phyloP scores from a whole-genome alignment of 2,888 invertebrate genomes.

The Endomychus coccineus region DNA sequence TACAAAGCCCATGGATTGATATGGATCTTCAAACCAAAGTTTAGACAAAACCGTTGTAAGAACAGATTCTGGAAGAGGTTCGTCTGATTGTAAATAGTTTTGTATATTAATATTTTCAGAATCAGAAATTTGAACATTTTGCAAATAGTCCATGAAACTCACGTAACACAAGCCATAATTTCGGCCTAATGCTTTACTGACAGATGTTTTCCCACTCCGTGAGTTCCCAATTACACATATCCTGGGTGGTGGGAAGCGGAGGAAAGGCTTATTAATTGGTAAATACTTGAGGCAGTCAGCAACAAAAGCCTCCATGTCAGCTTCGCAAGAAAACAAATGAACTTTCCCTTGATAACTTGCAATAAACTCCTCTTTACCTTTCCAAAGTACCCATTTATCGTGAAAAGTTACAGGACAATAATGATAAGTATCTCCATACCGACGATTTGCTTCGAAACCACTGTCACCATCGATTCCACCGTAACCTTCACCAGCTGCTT shows the following conservation, averaged over 20 bases:
- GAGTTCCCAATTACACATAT: slow-evolving; percentile 52
- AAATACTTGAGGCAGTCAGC: slow-evolving; percentile 47
- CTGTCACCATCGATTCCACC: slow-evolving; percentile 22
- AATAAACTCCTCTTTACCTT: slow-evolving; percentile 52
- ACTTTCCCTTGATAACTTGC: slow-evolving; percentile 49
- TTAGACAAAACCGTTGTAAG: slow-evolving; percentile 43
- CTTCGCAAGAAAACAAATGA: slow-evolving; percentile 49
- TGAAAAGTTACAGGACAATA: slow-evolving; percentile 58
- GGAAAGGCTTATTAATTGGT: slow-evolving; percentile 42
- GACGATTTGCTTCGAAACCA: slow-evolving; percentile 31
- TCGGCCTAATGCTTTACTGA: slow-evolving; percentile 47
- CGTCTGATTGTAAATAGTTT: slow-evolving; percentile 48
- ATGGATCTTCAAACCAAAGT: slow-evolving; percentile 51
- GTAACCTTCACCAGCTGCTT: slow-evolving; percentile 39
- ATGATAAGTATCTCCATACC: slow-evolving; percentile 51
- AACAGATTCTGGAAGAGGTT: slow-evolving; percentile 44
- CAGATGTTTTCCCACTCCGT: slow-evolving; percentile 49
- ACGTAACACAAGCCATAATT: slow-evolving; percentile 51
- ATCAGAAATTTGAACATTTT: slow-evolving; percentile 12
- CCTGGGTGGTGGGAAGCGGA: slow-evolving; percentile 46
- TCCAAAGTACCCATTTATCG: slow-evolving; percentile 50
- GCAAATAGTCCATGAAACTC: slow-evolving; percentile 41
- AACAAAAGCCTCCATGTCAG: slow-evolving; percentile 47
- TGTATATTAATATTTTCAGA: slow-evolving; percentile 19
- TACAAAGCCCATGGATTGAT: slow-evolving; percentile 47